Conservation (phyloP, 2,113 vertebrate genomes). For the Sus scrofa region T2T-Sscrofa CM000819.6:86089501-86090000, state of each 20-base stretch:
- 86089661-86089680: constrained; percentile 19
- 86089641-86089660: neutral
- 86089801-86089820: neutral
- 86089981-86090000: neutral
- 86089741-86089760: constrained; percentile 32
- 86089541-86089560: neutral
- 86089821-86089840: neutral
- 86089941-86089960: neutral
- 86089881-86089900: neutral
- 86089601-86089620: neutral
- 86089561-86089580: neutral
- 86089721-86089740: neutral
- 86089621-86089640: neutral
- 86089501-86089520: neutral
- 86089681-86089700: constrained; percentile 45
- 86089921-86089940: neutral
- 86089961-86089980: neutral
- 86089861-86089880: neutral
- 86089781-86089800: constrained; percentile 1
- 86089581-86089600: neutral
- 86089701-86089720: neutral
- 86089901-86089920: neutral
- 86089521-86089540: neutral
- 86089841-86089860: neutral
- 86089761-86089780: neutral